Base-by-base conservation (phyloP, 2,797 vertebrate species). In the Danio aesculapii region DNA sequence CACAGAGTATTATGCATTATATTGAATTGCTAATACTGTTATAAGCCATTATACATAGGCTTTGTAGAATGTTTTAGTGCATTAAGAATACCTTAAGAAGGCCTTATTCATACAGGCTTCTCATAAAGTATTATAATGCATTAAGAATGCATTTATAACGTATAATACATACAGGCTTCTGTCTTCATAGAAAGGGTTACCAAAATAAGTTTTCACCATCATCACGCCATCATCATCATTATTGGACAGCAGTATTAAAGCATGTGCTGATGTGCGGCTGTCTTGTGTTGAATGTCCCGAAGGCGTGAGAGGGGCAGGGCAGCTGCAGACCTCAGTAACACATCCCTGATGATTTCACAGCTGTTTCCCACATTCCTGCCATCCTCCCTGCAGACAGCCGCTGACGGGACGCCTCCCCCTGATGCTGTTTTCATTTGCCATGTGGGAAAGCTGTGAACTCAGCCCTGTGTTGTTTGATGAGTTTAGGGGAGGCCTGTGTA, bases 331-430 rank as follows among this genome's bases (percentile, higher is more conserved):
- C 74, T 64, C 69, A 49, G 69, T 83, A 73, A 85, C 84, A 85
- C 46, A 11, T 77, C 68, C 71, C 78, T 78, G 78, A 57, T 81
- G 81, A 83, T 78, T 72, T 79, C 71, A 77, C 84, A 86, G 70
- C 82, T 86, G 84, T 47, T 53, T 67, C 44, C 71, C 19, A 75
- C 82, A 84, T 86, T 83, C 78, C 69, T 67, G 21, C 14, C 49
- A 11, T 50, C 55, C 46, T 57, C 81, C 81, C 70, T 53, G 63
- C 39, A 72, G 74, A 73, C 73, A 43, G 52, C 19, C 62, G 46
- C 72, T 46, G 67, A 49, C 58, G 66, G 19, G 61, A 64, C 30
- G 43, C 19, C 55, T 77, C 55, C 49, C 76, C 43, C 80, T 76
- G 59, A 49, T 64, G 43, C 46, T 68, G 47, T 41, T 77, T 83